A percentile compares a stretch with the other conserved stretches of the same genome.
Evolutionary conservation across 2,888 invertebrate species (phyloP).

Genomic region (Hydriomena furcata): DNA sequence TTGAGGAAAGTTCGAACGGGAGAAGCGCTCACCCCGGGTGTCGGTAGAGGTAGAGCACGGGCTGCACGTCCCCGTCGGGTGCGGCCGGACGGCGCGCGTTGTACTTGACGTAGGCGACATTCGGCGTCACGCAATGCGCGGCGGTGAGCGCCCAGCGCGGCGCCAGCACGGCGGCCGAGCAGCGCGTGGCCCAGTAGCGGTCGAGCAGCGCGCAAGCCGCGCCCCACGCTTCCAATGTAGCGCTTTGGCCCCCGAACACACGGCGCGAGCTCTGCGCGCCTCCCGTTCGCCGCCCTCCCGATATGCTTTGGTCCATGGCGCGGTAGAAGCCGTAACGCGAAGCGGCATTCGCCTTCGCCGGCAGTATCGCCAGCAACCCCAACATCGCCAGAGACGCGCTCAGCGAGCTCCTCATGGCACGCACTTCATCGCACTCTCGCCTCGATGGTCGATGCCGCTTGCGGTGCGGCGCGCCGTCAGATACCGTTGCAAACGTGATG

Average conservation of each 20-base stretch:
- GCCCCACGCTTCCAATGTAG: conserved; percentile 45
- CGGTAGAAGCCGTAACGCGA: conserved; percentile 51
- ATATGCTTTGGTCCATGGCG: conserved; percentile 38
- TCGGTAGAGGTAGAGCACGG: conserved; percentile 57
- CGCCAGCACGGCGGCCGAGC: conserved; percentile 60
- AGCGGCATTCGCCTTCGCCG: conserved; percentile 14
- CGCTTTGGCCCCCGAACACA: conserved; percentile 60
- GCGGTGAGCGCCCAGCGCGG: conserved; percentile 70
- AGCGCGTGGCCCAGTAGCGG: conserved; percentile 57
- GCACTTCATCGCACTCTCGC: not conserved
- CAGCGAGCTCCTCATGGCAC: not conserved
- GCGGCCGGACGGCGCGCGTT: conserved; percentile 49
- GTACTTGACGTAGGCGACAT: conserved; percentile 61
- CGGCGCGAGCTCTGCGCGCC: conserved; percentile 47
- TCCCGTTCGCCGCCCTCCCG: conserved; percentile 1
- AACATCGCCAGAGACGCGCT: not conserved
- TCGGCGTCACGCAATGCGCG: conserved; percentile 64
- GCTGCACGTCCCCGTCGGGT: conserved; percentile 45
- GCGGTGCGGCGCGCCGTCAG: not conserved
- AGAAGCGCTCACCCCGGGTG: conserved; percentile 56
- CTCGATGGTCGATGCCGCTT: not conserved
- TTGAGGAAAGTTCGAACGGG: not conserved
- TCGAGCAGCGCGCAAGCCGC: conserved; percentile 60
- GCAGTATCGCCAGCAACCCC: conserved; percentile 18
- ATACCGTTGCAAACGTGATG: too few species aligned